Percentiles rank a stretch among this genome's conserved stretches.
Evolutionary conservation across 2,888 invertebrate genomes (phyloP).

Genomic region (Microctonus hyperodae): DNA sequence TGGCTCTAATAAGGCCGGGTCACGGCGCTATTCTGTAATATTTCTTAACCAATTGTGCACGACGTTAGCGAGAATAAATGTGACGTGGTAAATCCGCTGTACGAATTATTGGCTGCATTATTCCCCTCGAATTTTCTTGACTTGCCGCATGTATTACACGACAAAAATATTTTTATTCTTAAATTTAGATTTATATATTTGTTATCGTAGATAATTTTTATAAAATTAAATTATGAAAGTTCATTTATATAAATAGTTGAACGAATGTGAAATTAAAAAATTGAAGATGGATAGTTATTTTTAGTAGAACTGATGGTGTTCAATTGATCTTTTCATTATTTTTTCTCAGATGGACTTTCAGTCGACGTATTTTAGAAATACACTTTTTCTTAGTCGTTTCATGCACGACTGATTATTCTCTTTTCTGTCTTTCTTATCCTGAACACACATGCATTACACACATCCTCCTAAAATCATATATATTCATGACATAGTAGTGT

Average conservation of each 20-base stretch:
- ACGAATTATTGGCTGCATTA: conserved; percentile 50
- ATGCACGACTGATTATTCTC: conserved; percentile 38
- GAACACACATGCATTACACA: no score
- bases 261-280: conserved; percentile 5
- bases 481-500: conserved; percentile 30
- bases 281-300: not conserved
- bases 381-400: conserved; percentile 18
- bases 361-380: conserved; percentile 2
- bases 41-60: conserved; percentile 51
- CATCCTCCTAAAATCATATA: conserved; percentile 41
- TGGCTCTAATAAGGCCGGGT: conserved; percentile 51
- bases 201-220: not conserved
- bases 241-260: no score
- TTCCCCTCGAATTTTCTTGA: conserved; percentile 40
- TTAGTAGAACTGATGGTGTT: not conserved
- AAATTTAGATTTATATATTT: not conserved
- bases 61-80: conserved; percentile 48
- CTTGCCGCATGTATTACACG: not conserved
- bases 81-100: conserved; percentile 47
- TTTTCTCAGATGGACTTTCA: conserved; percentile 16
- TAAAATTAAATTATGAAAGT: not conserved
- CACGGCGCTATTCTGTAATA: conserved; percentile 48
- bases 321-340: no score
- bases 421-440: not conserved
- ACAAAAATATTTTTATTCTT: not conserved